phyloP scores from a whole-genome alignment of 2,113 vertebrate species.

The Xiphias gladius region DNA sequence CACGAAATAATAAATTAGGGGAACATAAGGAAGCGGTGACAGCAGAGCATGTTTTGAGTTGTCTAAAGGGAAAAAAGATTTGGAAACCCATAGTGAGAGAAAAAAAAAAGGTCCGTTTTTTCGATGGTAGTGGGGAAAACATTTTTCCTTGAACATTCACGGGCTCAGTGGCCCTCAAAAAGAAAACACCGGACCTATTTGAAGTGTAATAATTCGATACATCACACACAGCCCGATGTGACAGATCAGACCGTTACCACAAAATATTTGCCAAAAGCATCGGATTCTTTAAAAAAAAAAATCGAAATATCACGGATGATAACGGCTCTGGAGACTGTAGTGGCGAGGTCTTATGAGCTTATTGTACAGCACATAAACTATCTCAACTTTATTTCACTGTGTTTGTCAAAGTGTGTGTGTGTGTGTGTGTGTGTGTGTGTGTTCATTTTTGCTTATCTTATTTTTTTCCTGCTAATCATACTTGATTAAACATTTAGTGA shows the following conservation, averaged over 20 bases:
- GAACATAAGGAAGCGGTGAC: neutral
- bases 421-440: too few relatives aligned
- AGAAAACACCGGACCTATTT: neutral
- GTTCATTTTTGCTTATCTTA: neutral
- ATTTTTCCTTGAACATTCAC: neutral
- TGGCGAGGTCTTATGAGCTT: neutral
- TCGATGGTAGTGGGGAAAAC: neutral
- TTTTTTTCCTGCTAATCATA: fast-evolving
- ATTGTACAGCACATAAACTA: neutral
- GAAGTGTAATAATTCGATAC: constrained; percentile 17
- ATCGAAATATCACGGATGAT: neutral
- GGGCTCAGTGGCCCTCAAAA: neutral
- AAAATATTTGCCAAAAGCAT: neutral
- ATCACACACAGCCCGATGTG: neutral
- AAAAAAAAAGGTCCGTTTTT: neutral
- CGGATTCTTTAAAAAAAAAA: neutral
- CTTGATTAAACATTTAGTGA: constrained; percentile 5
- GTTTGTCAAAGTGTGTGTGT: too few relatives aligned
- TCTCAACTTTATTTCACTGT: neutral
- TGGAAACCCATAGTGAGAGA: neutral
- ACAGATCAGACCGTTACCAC: neutral
- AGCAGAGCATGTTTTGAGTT: neutral
- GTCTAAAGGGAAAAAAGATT: neutral
- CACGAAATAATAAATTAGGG: neutral
- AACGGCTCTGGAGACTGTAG: neutral